Base-by-base conservation (phyloP, 1,140 invertebrate species). In the Monochamus saltuarius region DNA sequence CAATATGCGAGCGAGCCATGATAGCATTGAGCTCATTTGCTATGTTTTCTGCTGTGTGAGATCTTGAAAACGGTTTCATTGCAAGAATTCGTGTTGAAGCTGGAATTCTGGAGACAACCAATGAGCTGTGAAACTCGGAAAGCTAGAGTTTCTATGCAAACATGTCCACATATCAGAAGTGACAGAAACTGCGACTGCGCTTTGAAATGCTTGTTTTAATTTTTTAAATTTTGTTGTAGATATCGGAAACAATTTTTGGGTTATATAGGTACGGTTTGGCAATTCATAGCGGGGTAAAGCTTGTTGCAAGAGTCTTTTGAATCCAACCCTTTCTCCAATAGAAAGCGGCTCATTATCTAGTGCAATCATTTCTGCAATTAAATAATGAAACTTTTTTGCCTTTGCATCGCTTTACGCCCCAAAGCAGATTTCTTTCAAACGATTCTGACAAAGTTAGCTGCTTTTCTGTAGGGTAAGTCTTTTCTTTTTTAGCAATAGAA, bases 321-420 rank as follows among this genome's bases (percentile, higher is more conserved):
- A 52, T 0, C 50, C 50, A 13, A 37, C 22, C 16, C 39, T 19
- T 34, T 56, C 53, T 35, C 42, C 16, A 8, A 56, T 43, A n/a
- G 38, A 43, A 7, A 56, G 19, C 19, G 53, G 53, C 22, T 56
- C 53, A 19, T 56, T 56, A 22, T 34, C 53, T 35, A 56, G n/a
- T 11, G 53, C 53, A 29, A 56, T 56, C 52, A 56, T 56, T 56
- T 56, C 53, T 29, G 40, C 53, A 9, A 56, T 56, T 45, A 56
- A 56, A 56, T 56, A 56, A 56, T 56, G 40, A 29, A 11, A 56
- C 19, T 56, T 45, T 42, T 7, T 56, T 10, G 39, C 14, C 35
- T 43, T 56, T 4, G 29, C 7, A 29, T 38, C 50, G 38, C n/a
- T 52, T 52, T 7, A 39, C 9, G n/a, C 36, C 50, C 50, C 50